Base-by-base conservation (phyloP, 2,113 vertebrate species). In the Acanthochromis polyacanthus region DNA sequence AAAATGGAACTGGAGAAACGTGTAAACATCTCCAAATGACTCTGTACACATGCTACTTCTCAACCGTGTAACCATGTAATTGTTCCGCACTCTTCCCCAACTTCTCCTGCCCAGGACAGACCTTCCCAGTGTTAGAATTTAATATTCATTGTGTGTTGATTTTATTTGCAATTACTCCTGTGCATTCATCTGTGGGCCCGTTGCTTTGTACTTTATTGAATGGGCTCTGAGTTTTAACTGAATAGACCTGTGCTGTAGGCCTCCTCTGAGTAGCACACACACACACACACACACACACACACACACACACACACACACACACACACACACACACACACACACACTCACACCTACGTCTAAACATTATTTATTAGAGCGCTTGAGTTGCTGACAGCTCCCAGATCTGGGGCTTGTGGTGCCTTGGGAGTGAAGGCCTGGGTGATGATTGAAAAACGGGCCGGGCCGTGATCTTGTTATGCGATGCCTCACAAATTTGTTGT, bases 361-460 rank as follows among this genome's bases (percentile, higher is more conserved):
- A 62, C 38, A 64, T 82, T 87, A 79, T 89, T 90, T 89, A 88
- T 86, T 82, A 72, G 81, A 66, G 56, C 60, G 17, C 76, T 79
- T 83, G 81, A 92, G 71, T 56, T 85, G 87, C 81, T 90, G 89
- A 93, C 89, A 92, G 83, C 82, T 90, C 83, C 48, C 77, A 78
- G 74, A 81, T 87, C 76, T 51, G 68, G 53, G 61, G 71, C 30
- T 79, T 55, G 71, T 36, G 38, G 63, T 52, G 48, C 45, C 59
- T 60, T 83, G 55, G 56, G 69, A 78, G 74, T 61, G 45, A 71
- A 53, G 45, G 62, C 58, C 50, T 56, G 62, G 64, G 76, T 70
- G 83, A 84, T 84, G 84, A 89, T 55, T 88, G 64, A 68, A 71
- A 81, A 89, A 84, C 7, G 64, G 45, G 63, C 32, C 1, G 11